A percentile compares a stretch with the other conserved stretches of the same genome.
phyloP scores from a whole-genome alignment of 2,888 invertebrate species.

The Encarsia formosa region DNA sequence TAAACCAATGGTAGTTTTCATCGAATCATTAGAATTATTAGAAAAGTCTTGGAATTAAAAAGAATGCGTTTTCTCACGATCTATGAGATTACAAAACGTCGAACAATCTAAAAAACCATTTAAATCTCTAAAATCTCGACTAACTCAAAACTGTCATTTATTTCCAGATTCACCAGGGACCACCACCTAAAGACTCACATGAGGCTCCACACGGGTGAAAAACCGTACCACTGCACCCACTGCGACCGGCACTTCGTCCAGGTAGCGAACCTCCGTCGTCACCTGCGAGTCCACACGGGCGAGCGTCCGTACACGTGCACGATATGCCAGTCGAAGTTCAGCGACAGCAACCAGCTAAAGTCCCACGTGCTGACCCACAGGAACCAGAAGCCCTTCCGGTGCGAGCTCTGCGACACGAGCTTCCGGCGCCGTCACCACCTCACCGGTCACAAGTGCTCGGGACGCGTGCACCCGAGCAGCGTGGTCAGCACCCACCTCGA shows the following conservation, averaged over 20 bases:
- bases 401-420: constrained; percentile 72
- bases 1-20: too few species aligned
- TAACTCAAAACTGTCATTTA: too few species aligned
- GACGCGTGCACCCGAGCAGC: constrained; percentile 2
- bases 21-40: too few species aligned
- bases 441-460: constrained; percentile 72
- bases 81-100: too few species aligned
- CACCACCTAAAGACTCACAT: constrained; percentile 92
- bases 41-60: too few species aligned
- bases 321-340: constrained; percentile 79
- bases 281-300: constrained; percentile 86
- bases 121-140: too few species aligned
- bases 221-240: constrained; percentile 87
- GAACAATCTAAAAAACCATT: too few species aligned
- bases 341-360: constrained; percentile 88
- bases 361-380: constrained; percentile 86
- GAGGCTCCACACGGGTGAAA: constrained; percentile 87
- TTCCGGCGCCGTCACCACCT: constrained; percentile 84
- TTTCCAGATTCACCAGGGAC: constrained; percentile 73
- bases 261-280: constrained; percentile 85
- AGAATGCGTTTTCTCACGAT: too few species aligned
- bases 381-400: constrained; percentile 84
- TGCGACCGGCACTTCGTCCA: constrained; percentile 92
- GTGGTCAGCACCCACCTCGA: constrained; percentile 41
- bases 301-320: constrained; percentile 87